Evolutionary conservation across 2,888 invertebrate species (phyloP), one percentile per base, ranked within the genome.

Genomic region (Hofmannophila pseudospretella): DNA sequence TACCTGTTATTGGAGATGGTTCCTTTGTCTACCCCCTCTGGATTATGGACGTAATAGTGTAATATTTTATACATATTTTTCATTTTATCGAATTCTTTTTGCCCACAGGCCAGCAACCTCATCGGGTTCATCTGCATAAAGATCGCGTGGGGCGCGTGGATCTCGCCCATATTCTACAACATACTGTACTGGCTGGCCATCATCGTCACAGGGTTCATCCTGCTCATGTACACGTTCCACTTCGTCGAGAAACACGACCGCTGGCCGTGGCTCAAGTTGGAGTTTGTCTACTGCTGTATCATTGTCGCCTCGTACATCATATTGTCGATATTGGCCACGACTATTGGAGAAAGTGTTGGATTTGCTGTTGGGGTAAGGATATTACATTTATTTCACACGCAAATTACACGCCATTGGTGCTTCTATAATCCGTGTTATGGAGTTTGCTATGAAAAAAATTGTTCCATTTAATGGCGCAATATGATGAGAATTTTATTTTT

Each of bases 261-360:
- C 55, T 90, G 94, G 58, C 96, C 96, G 0, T 96, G 96, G 96
- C 78, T 94, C 25, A 93, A 93, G 71, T 89, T 92, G 49, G 96
- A 96, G 79, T 89, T 95, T 51, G 81, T 90, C 33, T 96, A 89
- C 76, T 93, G 94, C 61, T 84, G 82, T 0, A 43, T 91, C 0
- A 92, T 94, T 91, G 81, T 90, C 0, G 62, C 92, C 9, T 89
- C 92, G 14, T 96, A 94, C 60, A 85, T 96, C 32, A 89, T 94
- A 33, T 94, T 94, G 9, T 90, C 95, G 0, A 89, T 92, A 45
- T 89, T 95, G 40, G 92, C 92, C 3, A 89, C 91, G 1, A 89
- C 91, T 0, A 86, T 88, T 32, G 88, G 82, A 0, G 88, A 88
- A 43, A 89, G 88, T 51, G 69, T 62, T 9, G 93, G 89, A 47